Conservation (phyloP, 2,888 invertebrate species). For the Coecobrya sp. region DNA sequence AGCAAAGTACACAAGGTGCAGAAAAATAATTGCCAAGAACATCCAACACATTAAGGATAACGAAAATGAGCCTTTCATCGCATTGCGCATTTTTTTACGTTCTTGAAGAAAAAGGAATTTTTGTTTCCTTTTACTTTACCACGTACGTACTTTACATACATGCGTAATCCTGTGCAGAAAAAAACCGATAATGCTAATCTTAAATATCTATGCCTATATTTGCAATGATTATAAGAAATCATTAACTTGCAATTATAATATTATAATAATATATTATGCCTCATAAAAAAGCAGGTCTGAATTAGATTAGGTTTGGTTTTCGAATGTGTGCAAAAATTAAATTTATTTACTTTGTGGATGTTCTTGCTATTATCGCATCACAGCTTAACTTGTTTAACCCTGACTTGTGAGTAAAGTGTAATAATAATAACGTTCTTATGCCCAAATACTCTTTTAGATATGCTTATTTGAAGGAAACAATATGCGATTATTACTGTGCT, state of each 20-base stretch:
- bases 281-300: no score
- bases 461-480: conserved; percentile 22
- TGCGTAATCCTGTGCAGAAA: background rate
- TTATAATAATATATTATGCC: conserved; percentile 21
- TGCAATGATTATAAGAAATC: background rate
- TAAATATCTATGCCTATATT: no score
- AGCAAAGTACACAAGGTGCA: conserved; percentile 59
- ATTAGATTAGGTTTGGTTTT: background rate
- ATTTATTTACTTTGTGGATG: conserved; percentile 32
- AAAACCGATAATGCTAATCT: background rate
- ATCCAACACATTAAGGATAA: conserved; percentile 68
- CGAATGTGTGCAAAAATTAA: conserved; percentile 47
- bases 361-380: conserved; percentile 37
- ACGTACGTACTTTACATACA: background rate
- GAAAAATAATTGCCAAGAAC: conserved; percentile 74
- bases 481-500: conserved; percentile 21
- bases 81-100: background rate
- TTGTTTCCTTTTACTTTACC: background rate
- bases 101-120: background rate
- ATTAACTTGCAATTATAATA: background rate
- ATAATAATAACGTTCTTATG: background rate
- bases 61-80: conserved; percentile 43
- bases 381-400: conserved; percentile 37
- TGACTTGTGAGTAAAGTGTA: conserved; percentile 16
- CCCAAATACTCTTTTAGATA: background rate